Evolutionary conservation across 2,797 vertebrate genomes (phyloP).

Genomic region (Arrhamphus sclerolepis): DNA sequence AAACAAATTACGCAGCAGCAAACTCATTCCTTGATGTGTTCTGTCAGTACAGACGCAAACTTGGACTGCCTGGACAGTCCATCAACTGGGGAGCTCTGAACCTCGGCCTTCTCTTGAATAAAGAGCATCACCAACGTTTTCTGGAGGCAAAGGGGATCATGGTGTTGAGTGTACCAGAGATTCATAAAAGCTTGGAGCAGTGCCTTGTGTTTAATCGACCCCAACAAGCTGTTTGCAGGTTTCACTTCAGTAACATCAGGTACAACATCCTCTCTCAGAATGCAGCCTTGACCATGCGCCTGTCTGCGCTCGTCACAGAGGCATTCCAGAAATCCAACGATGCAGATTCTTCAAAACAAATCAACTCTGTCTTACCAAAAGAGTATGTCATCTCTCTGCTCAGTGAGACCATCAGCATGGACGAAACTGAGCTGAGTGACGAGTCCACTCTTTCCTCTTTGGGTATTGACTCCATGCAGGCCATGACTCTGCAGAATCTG

Average conservation of each 20-base stretch:
- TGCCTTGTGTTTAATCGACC: slow-evolving; percentile 81
- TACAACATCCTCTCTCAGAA: slow-evolving; percentile 73
- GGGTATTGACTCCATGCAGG: slow-evolving; percentile 89
- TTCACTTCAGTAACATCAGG: slow-evolving; percentile 78
- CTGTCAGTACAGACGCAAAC: slow-evolving; percentile 85
- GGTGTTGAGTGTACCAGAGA: slow-evolving; percentile 79
- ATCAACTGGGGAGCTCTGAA: slow-evolving; percentile 91
- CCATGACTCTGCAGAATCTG: slow-evolving; percentile 86
- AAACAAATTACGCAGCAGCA: slow-evolving; percentile 89
- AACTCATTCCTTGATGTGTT: slow-evolving; percentile 89
- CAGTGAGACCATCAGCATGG: slow-evolving; percentile 64
- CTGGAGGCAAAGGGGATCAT: slow-evolving; percentile 84
- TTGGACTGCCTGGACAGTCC: slow-evolving; percentile 85
- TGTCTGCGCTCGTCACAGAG: slow-evolving; percentile 65
- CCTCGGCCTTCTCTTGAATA: slow-evolving; percentile 84
- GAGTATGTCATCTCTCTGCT: slow-evolving; percentile 78
- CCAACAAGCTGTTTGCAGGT: slow-evolving; percentile 82
- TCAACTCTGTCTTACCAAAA: slow-evolving; percentile 55
- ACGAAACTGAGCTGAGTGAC: slow-evolving; percentile 74
- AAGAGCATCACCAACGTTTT: slow-evolving; percentile 78
- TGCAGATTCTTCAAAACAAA: slow-evolving; percentile 18
- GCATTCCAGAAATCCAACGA: slow-evolving; percentile 49
- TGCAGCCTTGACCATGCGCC: slow-evolving; percentile 66
- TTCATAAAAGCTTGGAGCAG: slow-evolving; percentile 81
- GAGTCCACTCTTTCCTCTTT: slow-evolving; percentile 72